Evolutionary conservation across 2,113 vertebrate genomes (phyloP), one percentile per base, ranked within the genome.

Genomic region (Paracanthobrama guichenoti): DNA sequence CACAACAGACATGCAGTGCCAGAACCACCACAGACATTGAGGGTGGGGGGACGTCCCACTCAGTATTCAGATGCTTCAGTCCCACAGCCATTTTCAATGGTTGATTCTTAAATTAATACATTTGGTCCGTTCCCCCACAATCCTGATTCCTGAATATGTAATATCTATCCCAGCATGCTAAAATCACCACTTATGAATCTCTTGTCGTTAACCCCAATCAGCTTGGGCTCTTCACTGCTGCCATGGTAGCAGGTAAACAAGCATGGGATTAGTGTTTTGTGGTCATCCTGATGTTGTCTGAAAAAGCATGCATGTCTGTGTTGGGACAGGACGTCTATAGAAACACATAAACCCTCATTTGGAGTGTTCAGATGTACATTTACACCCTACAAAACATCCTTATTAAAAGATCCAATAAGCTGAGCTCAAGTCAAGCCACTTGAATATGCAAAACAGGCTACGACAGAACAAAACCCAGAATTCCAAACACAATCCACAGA

Each of bases 211-310:
- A 92, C 87, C 86, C 86, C 87, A 86, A 87, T 84, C 88, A 90
- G 86, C 88, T 84, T 76, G 6, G 84, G 89, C 86, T 88, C 89
- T 91, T 88, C 87, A 88, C 57, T 44, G 92, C 82, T 89, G 79
- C 91, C 91, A 90, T 93, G 87, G 88, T 89, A 91, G 92, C 92
- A 86, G 62, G 87, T 92, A 92, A 93, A 93, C 91, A 93, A 86
- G 87, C 90, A 85, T 50, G 85, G 87, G 88, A 81, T 81, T 87
- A 90, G 84, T 88, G 88, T 88, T 85, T 84, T 73, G 73, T 80
- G 78, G 86, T 79, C 83, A 79, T 86, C 77, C 77, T 79, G 46
- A 44, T 78, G 66, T 82, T 85, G 84, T 85, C 73, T 28, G 16
- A 82, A 44, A 73, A 67, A 82, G 69, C 8, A 69, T 42, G 26